phyloP scores from a whole-genome alignment of 1,140 invertebrate species.

The Drosophila serrata region DNA sequence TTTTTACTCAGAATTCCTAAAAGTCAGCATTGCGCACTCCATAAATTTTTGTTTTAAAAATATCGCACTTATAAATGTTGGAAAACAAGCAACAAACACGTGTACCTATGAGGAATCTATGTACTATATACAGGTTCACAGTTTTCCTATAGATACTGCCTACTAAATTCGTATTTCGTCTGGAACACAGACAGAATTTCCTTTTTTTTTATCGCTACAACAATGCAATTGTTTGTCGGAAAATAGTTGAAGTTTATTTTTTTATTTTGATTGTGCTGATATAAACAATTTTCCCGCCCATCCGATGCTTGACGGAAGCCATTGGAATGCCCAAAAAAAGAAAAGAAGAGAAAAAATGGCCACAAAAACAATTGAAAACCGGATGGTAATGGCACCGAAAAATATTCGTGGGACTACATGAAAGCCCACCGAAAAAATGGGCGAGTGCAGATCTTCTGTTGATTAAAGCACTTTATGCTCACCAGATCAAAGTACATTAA shows the following conservation, averaged over 20 bases:
- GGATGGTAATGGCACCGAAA: conserved; percentile 67
- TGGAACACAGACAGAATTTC: conserved; percentile 9
- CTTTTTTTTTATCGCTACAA: conserved; percentile 15
- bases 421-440: conserved; percentile 49
- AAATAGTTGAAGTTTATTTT: conserved; percentile 76
- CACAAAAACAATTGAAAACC: conserved; percentile 51
- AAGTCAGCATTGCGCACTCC: conserved; percentile 9
- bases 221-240: conserved; percentile 74
- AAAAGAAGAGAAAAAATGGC: conserved; percentile 14
- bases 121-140: conserved; percentile 2
- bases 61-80: conserved; percentile 63
- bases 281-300: conserved; percentile 68
- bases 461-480: conserved; percentile 69
- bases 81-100: conserved; percentile 33
- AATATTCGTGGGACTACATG: conserved; percentile 64
- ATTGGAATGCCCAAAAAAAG: conserved; percentile 45
- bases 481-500: conserved; percentile 76
- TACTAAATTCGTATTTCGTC: neutral
- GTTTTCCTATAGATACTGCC: conserved; percentile 3
- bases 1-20: neutral
- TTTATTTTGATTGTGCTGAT: conserved; percentile 71
- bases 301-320: conserved; percentile 66
- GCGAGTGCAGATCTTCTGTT: conserved; percentile 51
- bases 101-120: conserved; percentile 9
- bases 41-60: conserved; percentile 57